Percentiles rank a stretch among this genome's conserved stretches.
Conservation (phyloP, 2,797 vertebrate genomes). For the Dendrocincla fuliginosa region DNA sequence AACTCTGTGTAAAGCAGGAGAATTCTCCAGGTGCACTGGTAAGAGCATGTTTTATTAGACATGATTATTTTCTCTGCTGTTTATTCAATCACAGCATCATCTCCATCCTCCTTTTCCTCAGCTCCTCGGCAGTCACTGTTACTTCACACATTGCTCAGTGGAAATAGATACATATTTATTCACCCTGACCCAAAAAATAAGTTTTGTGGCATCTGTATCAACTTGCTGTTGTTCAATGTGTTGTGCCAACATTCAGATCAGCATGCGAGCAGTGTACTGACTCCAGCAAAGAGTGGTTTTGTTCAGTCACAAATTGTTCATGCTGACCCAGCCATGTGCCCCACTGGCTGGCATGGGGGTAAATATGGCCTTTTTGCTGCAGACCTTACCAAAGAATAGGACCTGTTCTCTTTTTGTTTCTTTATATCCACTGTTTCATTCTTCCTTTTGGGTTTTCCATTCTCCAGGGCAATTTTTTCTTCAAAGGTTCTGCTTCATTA, state of each 20-base stretch:
- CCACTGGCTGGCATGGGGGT: neutral
- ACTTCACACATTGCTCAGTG: neutral
- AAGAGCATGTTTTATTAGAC: conserved; percentile 23
- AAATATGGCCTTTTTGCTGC: neutral
- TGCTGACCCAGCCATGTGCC: neutral
- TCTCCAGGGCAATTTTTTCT: neutral
- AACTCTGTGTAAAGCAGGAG: neutral
- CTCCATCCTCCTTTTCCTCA: neutral
- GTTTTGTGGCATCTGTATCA: neutral
- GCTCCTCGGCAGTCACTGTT: neutral
- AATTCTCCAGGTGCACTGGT: conserved; percentile 30
- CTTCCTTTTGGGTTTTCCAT: neutral
- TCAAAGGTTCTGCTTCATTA: neutral
- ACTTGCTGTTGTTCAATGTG: neutral
- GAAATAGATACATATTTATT: neutral
- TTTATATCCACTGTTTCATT: neutral
- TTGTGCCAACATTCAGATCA: neutral
- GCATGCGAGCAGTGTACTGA: neutral
- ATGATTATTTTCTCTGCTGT: conserved; percentile 17
- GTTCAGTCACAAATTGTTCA: neutral
- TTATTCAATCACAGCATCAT: conserved; percentile 6
- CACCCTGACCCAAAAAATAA: neutral
- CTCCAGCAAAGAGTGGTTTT: neutral
- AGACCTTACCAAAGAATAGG: neutral
- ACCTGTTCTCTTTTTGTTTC: neutral